Evolutionary conservation across 2,113 vertebrate species (phyloP).

Genomic region (Apeltes quadracus): DNA sequence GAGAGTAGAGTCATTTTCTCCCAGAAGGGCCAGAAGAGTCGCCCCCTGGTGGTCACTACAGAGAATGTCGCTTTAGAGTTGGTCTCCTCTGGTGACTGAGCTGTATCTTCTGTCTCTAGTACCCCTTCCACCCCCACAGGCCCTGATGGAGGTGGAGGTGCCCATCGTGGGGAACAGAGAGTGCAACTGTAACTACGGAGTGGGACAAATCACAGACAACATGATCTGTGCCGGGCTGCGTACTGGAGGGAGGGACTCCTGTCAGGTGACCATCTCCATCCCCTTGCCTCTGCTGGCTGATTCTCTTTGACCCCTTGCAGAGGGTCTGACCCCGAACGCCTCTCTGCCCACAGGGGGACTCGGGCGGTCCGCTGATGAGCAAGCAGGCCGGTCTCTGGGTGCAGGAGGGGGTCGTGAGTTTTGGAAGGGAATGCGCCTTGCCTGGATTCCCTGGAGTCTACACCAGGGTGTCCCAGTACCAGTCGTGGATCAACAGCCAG

Average conservation of each 20-base stretch:
- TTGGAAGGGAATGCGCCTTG: conserved; percentile 80
- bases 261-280: conserved; percentile 50
- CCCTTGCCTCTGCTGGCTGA: too few species aligned
- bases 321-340: neutral
- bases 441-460: conserved; percentile 86
- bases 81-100: neutral
- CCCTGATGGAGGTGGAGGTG: conserved; percentile 72
- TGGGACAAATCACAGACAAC: conserved; percentile 66
- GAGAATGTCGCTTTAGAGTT: neutral
- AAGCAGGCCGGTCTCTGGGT: conserved; percentile 80
- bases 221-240: conserved; percentile 83
- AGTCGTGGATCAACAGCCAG: conserved; percentile 79
- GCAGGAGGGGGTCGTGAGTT: conserved; percentile 86
- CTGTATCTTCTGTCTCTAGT: conserved; percentile 35
- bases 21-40: neutral
- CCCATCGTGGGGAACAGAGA: conserved; percentile 67
- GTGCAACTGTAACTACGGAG: conserved; percentile 64
- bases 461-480: conserved; percentile 80
- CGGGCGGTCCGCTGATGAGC: conserved; percentile 85
- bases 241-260: conserved; percentile 78
- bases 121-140: conserved; percentile 4
- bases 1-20: too few species aligned
- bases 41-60: neutral
- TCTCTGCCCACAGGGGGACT: conserved; percentile 82
- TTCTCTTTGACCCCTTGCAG: neutral